A percentile compares a stretch with the other conserved stretches of the same genome.
phyloP scores from a whole-genome alignment of 2,888 invertebrate species.

The Campoplex capitator region DNA sequence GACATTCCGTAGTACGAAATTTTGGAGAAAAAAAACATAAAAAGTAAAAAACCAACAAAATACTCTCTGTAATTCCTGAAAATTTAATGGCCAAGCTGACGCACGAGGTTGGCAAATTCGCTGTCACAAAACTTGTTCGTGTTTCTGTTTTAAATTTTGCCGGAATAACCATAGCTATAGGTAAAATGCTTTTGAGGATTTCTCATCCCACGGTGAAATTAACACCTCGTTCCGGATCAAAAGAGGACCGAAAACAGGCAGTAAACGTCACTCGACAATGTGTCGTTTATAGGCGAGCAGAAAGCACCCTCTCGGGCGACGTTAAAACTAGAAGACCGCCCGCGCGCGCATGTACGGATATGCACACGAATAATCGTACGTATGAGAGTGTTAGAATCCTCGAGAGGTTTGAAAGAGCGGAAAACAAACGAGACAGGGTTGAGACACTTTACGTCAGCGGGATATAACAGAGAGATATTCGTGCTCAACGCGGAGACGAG shows the following conservation, averaged over 20 bases:
- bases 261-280: conserved; percentile 75
- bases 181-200: conserved; percentile 28
- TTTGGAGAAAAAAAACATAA: background rate
- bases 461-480: conserved; percentile 49
- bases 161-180: background rate
- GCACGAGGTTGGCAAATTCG: conserved; percentile 29
- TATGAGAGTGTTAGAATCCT: conserved; percentile 32
- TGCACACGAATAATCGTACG: conserved; percentile 27
- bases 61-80: background rate
- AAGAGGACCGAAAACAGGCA: conserved; percentile 76
- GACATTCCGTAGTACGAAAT: background rate
- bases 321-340: conserved; percentile 60
- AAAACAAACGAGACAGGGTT: conserved; percentile 66
- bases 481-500: conserved; percentile 48
- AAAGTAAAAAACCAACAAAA: too few relatives aligned
- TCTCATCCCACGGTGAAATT: conserved; percentile 70
- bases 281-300: conserved; percentile 38
- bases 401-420: conserved; percentile 52
- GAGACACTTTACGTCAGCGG: conserved; percentile 64
- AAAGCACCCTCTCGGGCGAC: conserved; percentile 14
- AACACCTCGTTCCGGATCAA: conserved; percentile 78
- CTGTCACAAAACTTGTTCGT: conserved; percentile 40
- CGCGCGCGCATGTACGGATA: conserved; percentile 45
- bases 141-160: background rate
- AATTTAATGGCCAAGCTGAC: background rate